Evolutionary conservation across 2,888 invertebrate species (phyloP).

Genomic region (Mesorhabditis spiculigera): DNA sequence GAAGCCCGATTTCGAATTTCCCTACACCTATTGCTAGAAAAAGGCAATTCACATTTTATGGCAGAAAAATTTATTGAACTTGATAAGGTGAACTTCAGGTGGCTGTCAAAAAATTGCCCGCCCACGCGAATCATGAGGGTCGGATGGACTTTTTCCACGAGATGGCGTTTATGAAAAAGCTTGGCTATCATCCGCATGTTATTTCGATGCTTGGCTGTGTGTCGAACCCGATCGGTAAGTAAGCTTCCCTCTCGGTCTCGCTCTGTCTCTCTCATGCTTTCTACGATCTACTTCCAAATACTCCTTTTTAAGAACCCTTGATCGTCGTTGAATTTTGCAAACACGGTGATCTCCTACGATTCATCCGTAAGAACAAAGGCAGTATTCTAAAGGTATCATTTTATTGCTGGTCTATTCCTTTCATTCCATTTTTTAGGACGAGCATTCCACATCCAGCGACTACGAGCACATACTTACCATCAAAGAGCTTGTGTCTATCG

Average conservation of each 20-base stretch:
- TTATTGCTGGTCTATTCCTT: too few relatives aligned
- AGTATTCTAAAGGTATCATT: slow-evolving; percentile 28
- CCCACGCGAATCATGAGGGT: slow-evolving; percentile 42
- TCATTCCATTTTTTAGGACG: too few relatives aligned
- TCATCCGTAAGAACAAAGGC: slow-evolving; percentile 31
- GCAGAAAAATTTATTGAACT: too few relatives aligned
- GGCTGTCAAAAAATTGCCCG: slow-evolving; percentile 44
- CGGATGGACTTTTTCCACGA: slow-evolving; percentile 44
- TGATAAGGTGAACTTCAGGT: too few relatives aligned
- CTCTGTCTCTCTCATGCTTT: too few relatives aligned
- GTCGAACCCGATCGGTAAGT: slow-evolving; percentile 19
- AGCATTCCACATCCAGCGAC: not conserved
- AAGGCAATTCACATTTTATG: too few relatives aligned
- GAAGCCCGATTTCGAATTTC: too few relatives aligned
- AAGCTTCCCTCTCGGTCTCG: too few relatives aligned
- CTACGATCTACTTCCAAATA: not conserved
- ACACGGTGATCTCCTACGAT: slow-evolving; percentile 42
- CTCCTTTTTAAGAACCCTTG: slow-evolving; percentile 32
- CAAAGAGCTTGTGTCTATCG: slow-evolving; percentile 43
- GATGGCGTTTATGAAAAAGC: slow-evolving; percentile 48
- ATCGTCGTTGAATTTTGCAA: slow-evolving; percentile 44
- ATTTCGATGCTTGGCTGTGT: slow-evolving; percentile 46
- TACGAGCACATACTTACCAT: slow-evolving; percentile 24
- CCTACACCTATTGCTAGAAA: too few relatives aligned
- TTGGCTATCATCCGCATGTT: slow-evolving; percentile 44